Evolutionary conservation across 2,797 vertebrate species (phyloP).

Genomic region (Alectoris magna): DNA sequence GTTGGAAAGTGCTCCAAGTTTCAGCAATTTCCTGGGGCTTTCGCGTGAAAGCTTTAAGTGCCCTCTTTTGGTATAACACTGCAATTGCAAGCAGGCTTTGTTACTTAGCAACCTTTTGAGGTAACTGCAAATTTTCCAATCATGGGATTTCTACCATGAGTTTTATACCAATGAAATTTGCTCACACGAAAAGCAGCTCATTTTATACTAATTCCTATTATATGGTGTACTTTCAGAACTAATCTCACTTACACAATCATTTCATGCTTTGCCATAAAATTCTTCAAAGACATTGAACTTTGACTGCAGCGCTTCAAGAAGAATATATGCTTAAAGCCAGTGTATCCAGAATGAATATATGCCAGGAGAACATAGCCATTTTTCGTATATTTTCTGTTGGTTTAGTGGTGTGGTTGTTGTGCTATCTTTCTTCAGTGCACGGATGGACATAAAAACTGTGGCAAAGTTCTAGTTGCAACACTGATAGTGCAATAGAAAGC

Average conservation of each 20-base stretch:
- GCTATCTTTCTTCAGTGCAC: neutral
- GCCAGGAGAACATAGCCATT: neutral
- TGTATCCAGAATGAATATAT: neutral
- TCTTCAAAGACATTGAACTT: neutral
- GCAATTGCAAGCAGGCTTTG: constrained; percentile 53
- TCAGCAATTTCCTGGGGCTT: neutral
- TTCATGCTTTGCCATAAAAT: constrained; percentile 12
- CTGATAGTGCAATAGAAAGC: neutral
- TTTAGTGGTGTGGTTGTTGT: neutral
- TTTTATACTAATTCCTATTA: neutral
- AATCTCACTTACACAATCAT: neutral
- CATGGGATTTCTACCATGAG: neutral
- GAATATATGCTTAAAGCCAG: neutral
- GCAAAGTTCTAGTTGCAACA: neutral
- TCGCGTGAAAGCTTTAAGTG: constrained; percentile 68
- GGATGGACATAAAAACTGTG: neutral
- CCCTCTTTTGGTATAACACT: constrained; percentile 70
- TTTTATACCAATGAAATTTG: constrained; percentile 13
- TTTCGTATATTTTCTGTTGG: neutral
- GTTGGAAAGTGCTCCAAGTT: neutral
- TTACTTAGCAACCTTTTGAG: neutral
- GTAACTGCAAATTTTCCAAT: neutral
- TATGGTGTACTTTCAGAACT: neutral
- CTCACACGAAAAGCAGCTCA: neutral
- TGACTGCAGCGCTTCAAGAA: neutral